These are phyloP conservation scores for Pseudomyrmex flavicornis DNA, from an alignment of 1,140 invertebrate genomes.

Conservation along the genomic window DNA sequence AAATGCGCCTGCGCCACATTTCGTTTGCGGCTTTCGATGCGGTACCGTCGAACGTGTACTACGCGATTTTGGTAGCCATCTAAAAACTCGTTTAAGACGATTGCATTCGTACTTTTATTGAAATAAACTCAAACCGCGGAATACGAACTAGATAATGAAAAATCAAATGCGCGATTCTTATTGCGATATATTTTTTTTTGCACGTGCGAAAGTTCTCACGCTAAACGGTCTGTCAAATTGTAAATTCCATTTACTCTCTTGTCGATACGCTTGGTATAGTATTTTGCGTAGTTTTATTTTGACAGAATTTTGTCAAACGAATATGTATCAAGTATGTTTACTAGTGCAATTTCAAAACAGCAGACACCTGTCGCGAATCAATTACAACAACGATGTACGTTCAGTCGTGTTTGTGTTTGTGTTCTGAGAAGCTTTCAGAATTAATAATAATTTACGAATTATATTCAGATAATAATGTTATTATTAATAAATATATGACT, in stretches of 20 bases:
- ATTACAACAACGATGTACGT: conserved; percentile 8
- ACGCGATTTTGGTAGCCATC: not conserved
- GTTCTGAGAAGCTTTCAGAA: conserved; percentile 6
- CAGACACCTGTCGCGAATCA: conserved; percentile 35
- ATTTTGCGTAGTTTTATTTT: not conserved
- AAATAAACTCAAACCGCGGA: not conserved
- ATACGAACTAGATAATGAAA: too few relatives aligned
- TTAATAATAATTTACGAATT: not conserved
- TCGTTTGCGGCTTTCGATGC: conserved; percentile 25
- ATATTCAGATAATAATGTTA: not conserved
- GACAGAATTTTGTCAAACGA: conserved; percentile 13
- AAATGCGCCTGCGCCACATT: conserved; percentile 39
- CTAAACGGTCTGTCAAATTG: too few relatives aligned
- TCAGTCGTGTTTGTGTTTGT: not conserved
- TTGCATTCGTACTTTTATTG: not conserved
- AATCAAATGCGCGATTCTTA: too few relatives aligned
- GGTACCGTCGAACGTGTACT: not conserved
- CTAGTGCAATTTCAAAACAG: conserved; percentile 32
- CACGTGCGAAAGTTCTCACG: too few relatives aligned
- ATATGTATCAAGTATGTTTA: conserved; percentile 16
- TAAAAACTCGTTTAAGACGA: not conserved
- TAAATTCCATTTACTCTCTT: too few relatives aligned
- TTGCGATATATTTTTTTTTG: too few relatives aligned
- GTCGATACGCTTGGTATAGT: too few relatives aligned
- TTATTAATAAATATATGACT: too few relatives aligned